Percentiles rank a stretch among this genome's conserved stretches.
Evolutionary conservation across 2,888 invertebrate species (phyloP).

Genomic region (Myopa tessellatipennis): DNA sequence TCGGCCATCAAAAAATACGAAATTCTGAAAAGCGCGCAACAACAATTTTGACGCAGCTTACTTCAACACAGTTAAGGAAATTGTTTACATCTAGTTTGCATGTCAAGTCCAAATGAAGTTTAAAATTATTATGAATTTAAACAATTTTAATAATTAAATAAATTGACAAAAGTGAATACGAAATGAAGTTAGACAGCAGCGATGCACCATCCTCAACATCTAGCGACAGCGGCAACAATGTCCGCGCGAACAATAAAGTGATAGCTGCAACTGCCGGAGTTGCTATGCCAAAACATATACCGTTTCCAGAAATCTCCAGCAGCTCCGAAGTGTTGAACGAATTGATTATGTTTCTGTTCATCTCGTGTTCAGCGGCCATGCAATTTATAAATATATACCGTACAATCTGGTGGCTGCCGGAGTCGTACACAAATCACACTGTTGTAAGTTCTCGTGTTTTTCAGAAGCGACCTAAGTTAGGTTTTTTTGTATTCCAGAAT

Average conservation of each 20-base stretch:
- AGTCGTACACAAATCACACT: conserved; percentile 88
- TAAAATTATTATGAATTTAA: conserved; percentile 1
- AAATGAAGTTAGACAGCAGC: conserved; percentile 44
- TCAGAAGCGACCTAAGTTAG: no score
- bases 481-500: conserved; percentile 75
- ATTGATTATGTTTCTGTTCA: conserved; percentile 83
- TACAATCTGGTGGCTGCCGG: conserved; percentile 97
- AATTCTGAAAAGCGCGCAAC: background rate
- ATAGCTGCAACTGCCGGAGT: background rate
- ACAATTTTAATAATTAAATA: background rate
- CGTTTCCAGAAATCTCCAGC: conserved; percentile 81
- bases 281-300: conserved; percentile 78
- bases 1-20: background rate
- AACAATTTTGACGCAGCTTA: background rate
- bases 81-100: conserved; percentile 18
- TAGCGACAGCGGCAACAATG: conserved; percentile 32
- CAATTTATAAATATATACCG: conserved; percentile 96
- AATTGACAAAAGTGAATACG: conserved; percentile 34
- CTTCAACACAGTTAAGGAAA: background rate
- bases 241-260: background rate
- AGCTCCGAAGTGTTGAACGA: conserved; percentile 87
- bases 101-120: background rate
- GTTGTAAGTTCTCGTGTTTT: conserved; percentile 74
- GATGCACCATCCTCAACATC: conserved; percentile 29
- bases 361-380: conserved; percentile 80